Evolutionary conservation across 2,888 invertebrate species (phyloP).

Genomic region (Trimorus sp.): DNA sequence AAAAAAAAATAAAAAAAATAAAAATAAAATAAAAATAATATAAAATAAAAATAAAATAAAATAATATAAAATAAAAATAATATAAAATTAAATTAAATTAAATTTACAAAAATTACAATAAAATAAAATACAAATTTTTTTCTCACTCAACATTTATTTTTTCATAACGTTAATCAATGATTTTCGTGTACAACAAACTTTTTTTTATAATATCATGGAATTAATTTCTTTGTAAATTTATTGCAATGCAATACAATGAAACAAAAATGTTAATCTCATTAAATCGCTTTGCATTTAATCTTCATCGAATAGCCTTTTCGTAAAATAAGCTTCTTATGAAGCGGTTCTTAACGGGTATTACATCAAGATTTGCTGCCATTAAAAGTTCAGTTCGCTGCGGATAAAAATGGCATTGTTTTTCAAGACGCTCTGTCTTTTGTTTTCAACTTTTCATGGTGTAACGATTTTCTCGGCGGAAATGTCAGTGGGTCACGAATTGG

Average conservation of each 20-base stretch:
- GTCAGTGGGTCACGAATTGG: neutral
- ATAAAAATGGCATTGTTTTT: too few relatives aligned
- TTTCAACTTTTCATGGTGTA: neutral
- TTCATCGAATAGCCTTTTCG: slow-evolving; percentile 21
- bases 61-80: too few relatives aligned
- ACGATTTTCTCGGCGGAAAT: neutral
- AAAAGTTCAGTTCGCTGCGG: slow-evolving; percentile 2
- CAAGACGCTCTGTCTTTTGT: too few relatives aligned
- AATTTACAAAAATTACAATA: too few relatives aligned
- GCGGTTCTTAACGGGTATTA: slow-evolving; percentile 27
- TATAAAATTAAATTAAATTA: too few relatives aligned
- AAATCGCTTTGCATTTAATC: slow-evolving; percentile 16
- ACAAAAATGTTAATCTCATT: slow-evolving; percentile 36
- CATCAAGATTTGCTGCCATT: neutral
- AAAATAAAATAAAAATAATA: too few relatives aligned
- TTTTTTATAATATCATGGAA: neutral
- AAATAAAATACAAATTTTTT: too few relatives aligned
- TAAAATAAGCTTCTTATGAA: slow-evolving; percentile 35
- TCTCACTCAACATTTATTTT: too few relatives aligned
- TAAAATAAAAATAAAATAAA: too few relatives aligned
- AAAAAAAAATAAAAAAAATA: too few relatives aligned
- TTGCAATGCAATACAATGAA: neutral
- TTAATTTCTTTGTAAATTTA: neutral
- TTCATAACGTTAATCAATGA: too few relatives aligned
- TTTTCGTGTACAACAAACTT: too few relatives aligned